Evolutionary conservation across 2,113 vertebrate species (phyloP).

Genomic region (Picathartes gymnocephalus): DNA sequence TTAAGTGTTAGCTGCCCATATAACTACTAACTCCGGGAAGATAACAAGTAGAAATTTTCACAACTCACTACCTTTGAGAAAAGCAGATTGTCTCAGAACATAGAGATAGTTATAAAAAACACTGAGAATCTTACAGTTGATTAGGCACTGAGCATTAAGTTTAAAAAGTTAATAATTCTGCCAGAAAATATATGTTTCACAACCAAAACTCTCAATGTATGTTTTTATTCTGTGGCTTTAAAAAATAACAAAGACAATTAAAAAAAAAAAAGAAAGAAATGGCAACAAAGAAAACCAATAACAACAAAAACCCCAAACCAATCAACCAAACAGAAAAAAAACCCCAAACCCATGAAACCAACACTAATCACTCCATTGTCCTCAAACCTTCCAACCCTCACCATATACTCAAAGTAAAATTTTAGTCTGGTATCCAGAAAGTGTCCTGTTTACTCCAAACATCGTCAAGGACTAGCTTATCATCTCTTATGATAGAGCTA

Average conservation of each 20-base stretch:
- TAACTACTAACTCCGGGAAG: background rate
- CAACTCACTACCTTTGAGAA: background rate
- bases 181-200: background rate
- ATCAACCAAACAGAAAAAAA: background rate
- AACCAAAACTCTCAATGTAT: background rate
- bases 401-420: background rate
- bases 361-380: background rate
- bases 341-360: rapidly evolving
- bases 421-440: background rate
- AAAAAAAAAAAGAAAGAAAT: background rate
- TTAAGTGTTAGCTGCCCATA: slow-evolving; percentile 1
- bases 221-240: background rate
- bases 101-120: background rate
- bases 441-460: background rate
- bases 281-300: background rate
- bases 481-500: background rate
- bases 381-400: background rate
- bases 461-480: background rate
- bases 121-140: background rate
- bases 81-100: background rate
- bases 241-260: background rate
- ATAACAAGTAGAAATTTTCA: background rate
- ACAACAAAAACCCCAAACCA: background rate
- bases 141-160: background rate
- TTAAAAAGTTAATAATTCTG: background rate